Evolutionary conservation across 2,888 invertebrate species (phyloP).

Genomic region (Ophion obscuratus): DNA sequence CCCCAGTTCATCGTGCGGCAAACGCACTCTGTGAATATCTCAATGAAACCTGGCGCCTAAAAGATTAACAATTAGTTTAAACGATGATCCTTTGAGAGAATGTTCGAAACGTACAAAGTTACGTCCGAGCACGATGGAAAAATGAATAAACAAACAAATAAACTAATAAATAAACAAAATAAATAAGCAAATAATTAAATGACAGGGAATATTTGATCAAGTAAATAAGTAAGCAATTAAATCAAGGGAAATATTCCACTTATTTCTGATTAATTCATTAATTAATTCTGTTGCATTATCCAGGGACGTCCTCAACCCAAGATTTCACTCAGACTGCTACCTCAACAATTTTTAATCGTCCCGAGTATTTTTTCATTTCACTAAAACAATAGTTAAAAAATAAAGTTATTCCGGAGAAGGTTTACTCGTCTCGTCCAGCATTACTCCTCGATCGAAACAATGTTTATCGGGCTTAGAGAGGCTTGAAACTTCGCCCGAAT

Average conservation of each 20-base stretch:
- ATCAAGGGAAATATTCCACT: background rate
- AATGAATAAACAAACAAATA: background rate
- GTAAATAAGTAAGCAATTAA: no score
- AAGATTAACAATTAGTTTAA: background rate
- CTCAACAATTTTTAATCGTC: background rate
- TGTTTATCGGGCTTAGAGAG: conserved; percentile 23
- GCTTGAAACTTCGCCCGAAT: conserved; percentile 41
- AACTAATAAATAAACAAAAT: no score
- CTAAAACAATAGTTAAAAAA: background rate
- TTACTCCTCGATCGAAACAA: conserved; percentile 30
- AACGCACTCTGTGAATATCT: conserved; percentile 21
- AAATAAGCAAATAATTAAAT: no score
- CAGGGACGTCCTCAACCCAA: background rate
- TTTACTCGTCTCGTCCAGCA: background rate
- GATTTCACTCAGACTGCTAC: background rate
- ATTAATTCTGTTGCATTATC: background rate
- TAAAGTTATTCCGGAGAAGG: background rate
- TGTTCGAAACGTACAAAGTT: no score
- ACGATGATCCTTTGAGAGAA: no score
- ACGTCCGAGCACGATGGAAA: no score
- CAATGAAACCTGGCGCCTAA: conserved; percentile 42
- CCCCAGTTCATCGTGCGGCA: background rate
- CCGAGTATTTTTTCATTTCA: background rate
- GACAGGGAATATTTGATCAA: no score
- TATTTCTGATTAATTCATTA: background rate